Evolutionary conservation across 2,113 vertebrate genomes (phyloP).

Genomic region (Pseudorhombus dupliciocellatus): DNA sequence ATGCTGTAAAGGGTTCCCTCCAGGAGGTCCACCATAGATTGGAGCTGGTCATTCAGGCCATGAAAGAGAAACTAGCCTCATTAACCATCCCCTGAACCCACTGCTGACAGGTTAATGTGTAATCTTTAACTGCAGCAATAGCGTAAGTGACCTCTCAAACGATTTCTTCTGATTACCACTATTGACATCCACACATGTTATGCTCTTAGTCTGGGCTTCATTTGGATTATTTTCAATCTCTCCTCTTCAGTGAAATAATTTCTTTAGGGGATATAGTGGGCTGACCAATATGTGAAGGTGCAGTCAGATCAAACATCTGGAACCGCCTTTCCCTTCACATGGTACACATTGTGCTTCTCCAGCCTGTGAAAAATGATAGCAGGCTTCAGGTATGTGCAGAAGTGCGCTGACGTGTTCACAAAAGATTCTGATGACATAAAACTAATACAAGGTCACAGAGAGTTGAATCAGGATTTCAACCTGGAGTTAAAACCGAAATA

Average conservation of each 20-base stretch:
- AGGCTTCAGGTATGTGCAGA: constrained; percentile 5
- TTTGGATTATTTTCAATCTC: background rate
- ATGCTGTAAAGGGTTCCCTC: constrained; percentile 95
- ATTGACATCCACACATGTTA: constrained; percentile 30
- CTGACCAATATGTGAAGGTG: constrained; percentile 27
- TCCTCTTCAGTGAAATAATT: background rate
- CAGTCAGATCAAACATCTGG: constrained; percentile 52
- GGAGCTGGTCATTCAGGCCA: constrained; percentile 82
- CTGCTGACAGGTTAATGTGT: constrained; percentile 36
- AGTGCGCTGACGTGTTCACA: constrained; percentile 22
- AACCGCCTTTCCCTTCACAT: constrained; percentile 31
- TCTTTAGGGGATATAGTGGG: background rate
- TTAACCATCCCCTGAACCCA: constrained; percentile 20
- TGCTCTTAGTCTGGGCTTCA: constrained; percentile 6
- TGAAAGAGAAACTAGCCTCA: constrained; percentile 33
- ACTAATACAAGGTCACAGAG: background rate
- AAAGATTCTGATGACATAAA: constrained; percentile 10
- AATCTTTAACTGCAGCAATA: constrained; percentile 23
- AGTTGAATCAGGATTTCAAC: background rate
- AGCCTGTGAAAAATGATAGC: constrained; percentile 27
- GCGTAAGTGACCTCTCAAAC: constrained; percentile 25
- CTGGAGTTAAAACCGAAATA: background rate
- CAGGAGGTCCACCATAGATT: constrained; percentile 95
- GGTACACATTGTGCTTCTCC: constrained; percentile 33
- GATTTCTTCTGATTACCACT: constrained; percentile 31